These are phyloP conservation scores for Cecropterus lyciades DNA, from an alignment of 1,140 invertebrate species.

Conservation along the genomic window DNA sequence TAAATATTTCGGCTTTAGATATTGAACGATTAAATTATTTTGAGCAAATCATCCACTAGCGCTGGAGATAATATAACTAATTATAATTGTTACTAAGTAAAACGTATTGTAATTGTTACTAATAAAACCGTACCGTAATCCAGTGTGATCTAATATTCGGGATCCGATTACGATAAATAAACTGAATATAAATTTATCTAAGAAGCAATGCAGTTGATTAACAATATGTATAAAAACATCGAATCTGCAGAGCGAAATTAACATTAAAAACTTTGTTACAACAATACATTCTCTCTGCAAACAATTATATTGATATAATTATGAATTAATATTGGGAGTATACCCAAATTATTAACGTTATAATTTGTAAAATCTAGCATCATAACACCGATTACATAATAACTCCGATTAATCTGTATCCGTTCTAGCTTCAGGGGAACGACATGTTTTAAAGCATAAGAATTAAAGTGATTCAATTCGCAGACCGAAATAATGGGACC, in stretches of 20 bases:
- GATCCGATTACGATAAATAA: constrained; percentile 6
- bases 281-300: constrained; percentile 30
- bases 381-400: neutral
- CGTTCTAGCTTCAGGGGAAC: neutral
- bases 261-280: constrained; percentile 34
- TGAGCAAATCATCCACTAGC: neutral
- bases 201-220: constrained; percentile 16
- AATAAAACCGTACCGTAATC: constrained; percentile 7
- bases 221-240: constrained; percentile 28
- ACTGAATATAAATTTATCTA: constrained; percentile 32
- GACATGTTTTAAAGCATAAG: neutral
- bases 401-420: neutral
- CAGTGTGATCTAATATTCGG: constrained; percentile 14
- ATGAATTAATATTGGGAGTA: neutral
- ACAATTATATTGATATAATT: constrained; percentile 26
- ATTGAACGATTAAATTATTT: neutral
- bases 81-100: neutral
- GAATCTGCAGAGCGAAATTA: constrained; percentile 24
- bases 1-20: too few relatives aligned
- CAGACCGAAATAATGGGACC: too few relatives aligned
- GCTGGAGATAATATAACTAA: neutral
- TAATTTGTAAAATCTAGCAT: constrained; percentile 1
- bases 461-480: constrained; percentile 3
- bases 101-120: constrained; percentile 14
- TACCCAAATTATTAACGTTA: neutral